These are phyloP conservation scores for Pteropus alecto DNA, from an alignment of 2,113 vertebrate genomes.

Conservation along the genomic window DNA sequence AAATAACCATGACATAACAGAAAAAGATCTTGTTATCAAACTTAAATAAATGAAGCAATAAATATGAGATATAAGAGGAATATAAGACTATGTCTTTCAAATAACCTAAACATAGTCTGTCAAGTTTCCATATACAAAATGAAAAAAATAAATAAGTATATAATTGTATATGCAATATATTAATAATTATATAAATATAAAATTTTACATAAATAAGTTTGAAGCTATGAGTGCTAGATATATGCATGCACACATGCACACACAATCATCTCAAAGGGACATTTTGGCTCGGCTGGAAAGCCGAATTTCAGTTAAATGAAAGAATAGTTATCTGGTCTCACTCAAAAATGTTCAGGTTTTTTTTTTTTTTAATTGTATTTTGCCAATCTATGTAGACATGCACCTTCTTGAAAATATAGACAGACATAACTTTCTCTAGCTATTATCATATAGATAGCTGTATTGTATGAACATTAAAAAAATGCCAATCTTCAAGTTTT, in stretches of 20 bases:
- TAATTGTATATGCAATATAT: not conserved
- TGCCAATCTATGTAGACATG: not conserved
- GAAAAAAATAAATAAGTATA: not conserved
- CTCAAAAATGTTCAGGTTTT: not conserved
- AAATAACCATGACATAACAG: not conserved
- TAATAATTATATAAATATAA: not conserved
- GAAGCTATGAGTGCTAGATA: not conserved
- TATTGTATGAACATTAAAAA: not conserved
- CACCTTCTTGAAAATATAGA: not conserved
- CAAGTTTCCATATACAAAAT: not conserved
- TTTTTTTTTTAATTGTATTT: not conserved
- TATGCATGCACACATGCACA: not conserved
- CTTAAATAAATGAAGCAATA: not conserved
- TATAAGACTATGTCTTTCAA: not conserved
- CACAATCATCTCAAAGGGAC: not conserved
- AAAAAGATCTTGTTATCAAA: not conserved
- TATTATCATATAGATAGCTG: not conserved
- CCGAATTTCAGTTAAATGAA: not conserved
- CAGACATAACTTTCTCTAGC: not conserved
- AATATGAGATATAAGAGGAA: not conserved
- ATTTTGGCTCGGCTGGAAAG: not conserved
- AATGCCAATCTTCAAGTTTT: not conserved
- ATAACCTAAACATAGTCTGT: not conserved
- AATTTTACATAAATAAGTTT: not conserved
- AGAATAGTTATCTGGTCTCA: not conserved